Evolutionary conservation across 2,797 vertebrate species (phyloP), one percentile per base, ranked within the genome.

Genomic region (Mormyrus proboscirostris): DNA sequence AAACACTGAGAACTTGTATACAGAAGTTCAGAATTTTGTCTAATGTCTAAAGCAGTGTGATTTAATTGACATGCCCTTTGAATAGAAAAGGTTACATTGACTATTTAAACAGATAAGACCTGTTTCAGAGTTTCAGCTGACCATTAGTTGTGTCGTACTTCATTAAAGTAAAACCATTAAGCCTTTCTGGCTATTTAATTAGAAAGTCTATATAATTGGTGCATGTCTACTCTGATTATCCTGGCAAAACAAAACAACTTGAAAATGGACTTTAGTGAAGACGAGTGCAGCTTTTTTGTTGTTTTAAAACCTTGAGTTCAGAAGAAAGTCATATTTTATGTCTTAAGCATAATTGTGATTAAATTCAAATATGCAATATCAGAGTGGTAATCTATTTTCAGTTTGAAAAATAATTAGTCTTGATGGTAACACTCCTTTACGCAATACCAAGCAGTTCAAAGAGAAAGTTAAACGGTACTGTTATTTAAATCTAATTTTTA

Each of bases 351-450:
- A 84, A 85, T 85, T 89, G 79, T 9, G 50, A 38, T 93, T 93
- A 92, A 93, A 94, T 93, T 94, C 92, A 95, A 94, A 94, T 94
- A 91, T 93, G 94, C 29, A 33, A 33, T 33, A 33, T 33, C 29
- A 33, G 29, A 33, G 29, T 33, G 91, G 92, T 94, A 93, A 94
- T 94, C 93, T 94, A 91, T 94, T 95, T 94, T 90, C 93, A 92
- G 92, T 93, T 93, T 94, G 92, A 93, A 93, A 73, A 93, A 93
- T 92, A 95, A 94, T 94, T 94, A 93, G 94, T 92, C 91, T 94
- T 93, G 94, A 94, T 93, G 93, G 93, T 90, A 33, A 29, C 49
- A 51, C 12, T 53, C 33, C 33, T 87, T 51, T 86, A 53, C 7
- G 2, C 44, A 2, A 57, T 4, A 25, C 47, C n/a, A 50, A 9